Base-by-base conservation (phyloP, 2,888 invertebrate genomes). In the Conus canariensis region DNA sequence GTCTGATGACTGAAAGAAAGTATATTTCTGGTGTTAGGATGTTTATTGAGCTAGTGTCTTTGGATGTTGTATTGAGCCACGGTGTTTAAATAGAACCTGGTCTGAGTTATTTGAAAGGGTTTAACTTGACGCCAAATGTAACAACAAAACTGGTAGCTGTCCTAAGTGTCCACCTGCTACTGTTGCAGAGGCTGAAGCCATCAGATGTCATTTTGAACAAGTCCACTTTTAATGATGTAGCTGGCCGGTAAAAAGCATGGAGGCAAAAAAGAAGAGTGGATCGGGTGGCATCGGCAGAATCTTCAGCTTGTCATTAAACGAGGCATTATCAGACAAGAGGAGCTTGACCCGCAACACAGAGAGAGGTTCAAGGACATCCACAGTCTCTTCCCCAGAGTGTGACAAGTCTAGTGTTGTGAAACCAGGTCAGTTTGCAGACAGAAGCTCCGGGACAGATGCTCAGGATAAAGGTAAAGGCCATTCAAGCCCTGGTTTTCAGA, bases 251-350 rank as follows among this genome's bases (percentile, higher is more conserved):
- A 30, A 45, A 25, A 19, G 16, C 64, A 86, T 86, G 86, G 86
- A 86, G 67, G 10, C 16, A 64, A 86, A 86, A 60, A 45, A 7
- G 60, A 30, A 10, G 86, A 86, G 67, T 67, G 67, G 67, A 16
- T 60, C 85, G 45, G 45, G 45, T 85, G 60, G 60, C 60, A 74
- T 87, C 19, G 25, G 70, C 87, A 87, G 87, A 58, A 87, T 87
- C 74, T 87, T 87, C 58, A 87, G 87, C 74, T 70, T 70, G 19
- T 87, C 87, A 10, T 30, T 87, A 7, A 87, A 16, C 58, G 30
- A 87, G 30, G 87, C 87, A 5, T 67, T 87, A 22, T 58, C 74
- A 9, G 74, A 45, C 87, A 87, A 87, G 58, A 58, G 22, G n/a
- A 67, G 9, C 3, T 8, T 67, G 9, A 16, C 45, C 30, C 8